Conservation (phyloP, 2,797 vertebrate genomes). For the Alfaro cultratus region DNA sequence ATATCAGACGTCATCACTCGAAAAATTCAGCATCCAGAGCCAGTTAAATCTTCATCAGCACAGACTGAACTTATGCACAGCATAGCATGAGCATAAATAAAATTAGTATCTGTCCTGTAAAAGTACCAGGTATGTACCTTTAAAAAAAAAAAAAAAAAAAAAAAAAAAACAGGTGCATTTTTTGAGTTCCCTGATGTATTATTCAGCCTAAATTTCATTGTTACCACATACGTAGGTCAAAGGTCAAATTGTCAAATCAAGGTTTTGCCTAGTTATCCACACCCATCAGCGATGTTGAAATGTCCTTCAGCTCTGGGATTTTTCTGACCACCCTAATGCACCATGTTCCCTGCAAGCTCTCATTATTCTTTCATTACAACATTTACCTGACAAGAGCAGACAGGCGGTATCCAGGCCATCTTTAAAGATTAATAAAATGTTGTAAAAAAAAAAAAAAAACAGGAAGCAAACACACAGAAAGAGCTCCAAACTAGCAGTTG, state of each 20-base stretch:
- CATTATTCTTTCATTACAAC: slow-evolving; percentile 94
- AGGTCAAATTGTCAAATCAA: background rate
- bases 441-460: slow-evolving; percentile 22
- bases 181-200: background rate
- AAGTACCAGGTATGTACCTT: background rate
- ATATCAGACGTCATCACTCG: too few species aligned
- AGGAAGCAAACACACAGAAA: slow-evolving; percentile 56
- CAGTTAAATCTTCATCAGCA: background rate
- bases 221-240: background rate
- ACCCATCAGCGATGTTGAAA: background rate
- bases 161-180: background rate
- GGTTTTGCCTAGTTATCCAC: background rate
- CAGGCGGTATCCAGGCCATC: slow-evolving; percentile 85
- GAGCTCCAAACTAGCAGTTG: slow-evolving; percentile 82
- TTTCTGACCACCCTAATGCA: slow-evolving; percentile 23
- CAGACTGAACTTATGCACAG: background rate
- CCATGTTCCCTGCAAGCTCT: slow-evolving; percentile 80
- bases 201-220: background rate
- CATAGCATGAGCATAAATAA: background rate
- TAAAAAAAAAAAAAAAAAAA: too few species aligned
- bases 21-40: background rate
- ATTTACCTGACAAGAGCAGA: slow-evolving; percentile 93
- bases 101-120: background rate
- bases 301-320: background rate
- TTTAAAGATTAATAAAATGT: slow-evolving; percentile 90